Evolutionary conservation across 2,888 invertebrate genomes (phyloP), one percentile per base, ranked within the genome.

Genomic region (Mythimna vitellina): DNA sequence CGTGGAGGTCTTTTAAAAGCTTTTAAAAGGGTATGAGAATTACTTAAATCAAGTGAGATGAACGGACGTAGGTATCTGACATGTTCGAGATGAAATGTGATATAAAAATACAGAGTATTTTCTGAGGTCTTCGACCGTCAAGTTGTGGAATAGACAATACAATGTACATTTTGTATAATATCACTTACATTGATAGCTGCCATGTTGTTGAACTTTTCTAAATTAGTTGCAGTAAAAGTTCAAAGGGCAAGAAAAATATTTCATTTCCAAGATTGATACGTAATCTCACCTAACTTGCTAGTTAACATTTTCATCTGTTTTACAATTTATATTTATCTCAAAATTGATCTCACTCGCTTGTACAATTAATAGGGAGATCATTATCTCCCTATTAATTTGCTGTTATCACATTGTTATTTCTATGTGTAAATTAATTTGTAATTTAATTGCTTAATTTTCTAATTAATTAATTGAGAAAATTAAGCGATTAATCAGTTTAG

Each of bases 1-100:
- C n/a, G 63, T 53, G 20, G 29, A 20, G 29, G 66, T 53, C 51
- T 51, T n/a, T n/a, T n/a, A n/a, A n/a, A n/a, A n/a, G 46, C 61
- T 29, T 76, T 71, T 64, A 69, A 78, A 79, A 79, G 64, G 78
- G 78, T 78, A 38, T n/a, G 60, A 56, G 60, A 66, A 79, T 82
- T 8, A 72, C 53, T 82, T 79, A 32, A 32, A 63, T 67, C 66
- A 71, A 79, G 78, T 78, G 73, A 67, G 79, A 79, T 78, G 73
- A 57, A 82, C 51, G 63, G 63, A 42, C 51, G 72, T 56, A 42
- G 25, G 53, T 42, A 64, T 61, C 46, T 78, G 78, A 71, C 73
- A 57, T 57, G 38, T 49, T 53, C 71, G 54, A 53, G 25, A 35
- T 4, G 29, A 56, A 78, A 65, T 77, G 54, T 53, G 51, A 60